Base-by-base conservation (phyloP, 2,113 vertebrate genomes). In the Camelus dromedarius region DNA sequence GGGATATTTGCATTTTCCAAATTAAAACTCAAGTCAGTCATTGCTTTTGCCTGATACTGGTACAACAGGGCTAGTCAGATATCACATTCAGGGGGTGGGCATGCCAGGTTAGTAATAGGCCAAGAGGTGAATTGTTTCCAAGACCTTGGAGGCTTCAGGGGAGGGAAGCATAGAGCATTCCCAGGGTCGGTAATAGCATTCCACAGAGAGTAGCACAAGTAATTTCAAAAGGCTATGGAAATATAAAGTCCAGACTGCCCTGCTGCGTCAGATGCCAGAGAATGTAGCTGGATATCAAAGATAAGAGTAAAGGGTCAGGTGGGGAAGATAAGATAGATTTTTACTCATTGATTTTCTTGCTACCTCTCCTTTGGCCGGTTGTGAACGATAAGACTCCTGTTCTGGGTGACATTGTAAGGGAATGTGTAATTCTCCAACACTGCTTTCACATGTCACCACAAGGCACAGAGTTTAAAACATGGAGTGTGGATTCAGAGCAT, bases 1-100 rank as follows among this genome's bases (percentile, higher is more conserved):
- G 73, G 38, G 13, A 52, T 75, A 91, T 85, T 93, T 97, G 6
- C 13, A 42, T 89, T 98, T 97, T 97, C 12, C 54, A 83, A 90
- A 32, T 89, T 64, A 96, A 98, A 98, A 92, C 4, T 9, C 54
- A 14, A 19, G 26, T 56, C 60, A 95, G 5, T 80, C 70, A 87
- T 48, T 35, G 66, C 66, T 35, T 97, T 97, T 97, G 11, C 22
- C 58, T 93, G 38, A 64, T 32, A 5, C 1, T 85, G n/a, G 52
- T 2, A 83, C 30, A 84, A 69, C 32, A 77, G 35, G 12, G 14
- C 22, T 67, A 83, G 38, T 93, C 50, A 69, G 73, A 20, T 72
- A 91, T 46, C 58, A 84, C 76, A 76, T 64, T 28, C 48, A 90
- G n/a, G 28, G 72, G 52, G 15, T 19, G 38, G 12, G 8, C 26